Percentiles rank a stretch among this genome's conserved stretches.
Conservation (phyloP, 1,140 invertebrate genomes). For the Oryzaephilus surinamensis region DNA sequence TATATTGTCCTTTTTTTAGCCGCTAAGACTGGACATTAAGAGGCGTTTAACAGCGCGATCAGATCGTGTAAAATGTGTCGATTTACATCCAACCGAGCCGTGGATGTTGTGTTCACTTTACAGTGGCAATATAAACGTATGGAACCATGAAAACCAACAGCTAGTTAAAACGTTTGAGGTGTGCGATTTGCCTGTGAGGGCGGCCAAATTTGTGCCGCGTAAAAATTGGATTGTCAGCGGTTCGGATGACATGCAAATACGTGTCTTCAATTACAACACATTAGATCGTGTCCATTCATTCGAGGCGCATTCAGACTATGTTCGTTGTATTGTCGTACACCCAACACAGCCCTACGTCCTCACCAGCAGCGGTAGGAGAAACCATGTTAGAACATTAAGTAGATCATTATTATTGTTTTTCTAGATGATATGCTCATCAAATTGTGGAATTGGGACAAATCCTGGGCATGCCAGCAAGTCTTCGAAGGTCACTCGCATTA, state of each 20-base stretch:
- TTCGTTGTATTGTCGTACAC: conserved; percentile 93
- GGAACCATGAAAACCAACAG: conserved; percentile 94
- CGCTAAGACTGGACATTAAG: conserved; percentile 94
- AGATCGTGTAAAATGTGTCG: conserved; percentile 96
- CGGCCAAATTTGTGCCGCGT: conserved; percentile 89
- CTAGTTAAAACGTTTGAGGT: conserved; percentile 92
- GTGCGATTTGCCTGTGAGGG: conserved; percentile 91
- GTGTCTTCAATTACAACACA: conserved; percentile 99
- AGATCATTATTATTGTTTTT: conserved; percentile 18
- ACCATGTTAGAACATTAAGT: no score
- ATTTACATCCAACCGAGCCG: conserved; percentile 93
- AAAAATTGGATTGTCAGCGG: conserved; percentile 99
- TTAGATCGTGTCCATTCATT: conserved; percentile 90
- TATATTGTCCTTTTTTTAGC: conserved; percentile 58
- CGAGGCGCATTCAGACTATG: conserved; percentile 98
- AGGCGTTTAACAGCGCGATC: conserved; percentile 92
- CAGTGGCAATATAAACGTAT: conserved; percentile 98
- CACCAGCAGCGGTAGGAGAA: conserved; percentile 81
- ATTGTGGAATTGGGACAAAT: conserved; percentile 99
- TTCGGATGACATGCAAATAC: conserved; percentile 91
- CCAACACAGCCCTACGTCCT: conserved; percentile 95
- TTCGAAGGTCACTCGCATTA: conserved; percentile 99
- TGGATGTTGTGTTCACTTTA: conserved; percentile 98
- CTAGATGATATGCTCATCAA: conserved; percentile 98
- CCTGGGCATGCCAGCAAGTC: conserved; percentile 93